These are phyloP conservation scores for Cheilinus undulatus DNA, from an alignment of 2,113 vertebrate genomes.

Conservation along the genomic window DNA sequence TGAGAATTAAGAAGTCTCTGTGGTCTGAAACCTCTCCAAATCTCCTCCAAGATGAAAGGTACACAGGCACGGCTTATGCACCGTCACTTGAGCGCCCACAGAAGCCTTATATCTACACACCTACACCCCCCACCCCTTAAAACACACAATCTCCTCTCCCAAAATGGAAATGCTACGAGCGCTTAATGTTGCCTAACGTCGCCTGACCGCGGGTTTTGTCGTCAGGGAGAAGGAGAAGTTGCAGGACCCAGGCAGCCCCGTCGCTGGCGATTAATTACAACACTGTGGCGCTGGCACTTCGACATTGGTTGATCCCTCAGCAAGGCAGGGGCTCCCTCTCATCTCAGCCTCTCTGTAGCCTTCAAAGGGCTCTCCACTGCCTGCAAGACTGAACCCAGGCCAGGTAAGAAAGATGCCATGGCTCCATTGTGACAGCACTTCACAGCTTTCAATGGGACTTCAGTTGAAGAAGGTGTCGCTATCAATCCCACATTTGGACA, in stretches of 20 bases:
- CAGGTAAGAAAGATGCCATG: slow-evolving; percentile 66
- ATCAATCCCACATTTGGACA: slow-evolving; percentile 24
- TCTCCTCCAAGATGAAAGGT: slow-evolving; percentile 98
- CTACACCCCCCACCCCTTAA: slow-evolving; percentile 58
- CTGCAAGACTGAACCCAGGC: slow-evolving; percentile 68
- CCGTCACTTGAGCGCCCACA: slow-evolving; percentile 84
- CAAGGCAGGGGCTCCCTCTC: slow-evolving; percentile 81
- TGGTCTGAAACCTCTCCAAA: slow-evolving; percentile 97
- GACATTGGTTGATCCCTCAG: slow-evolving; percentile 82
- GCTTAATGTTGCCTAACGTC: slow-evolving; percentile 94
- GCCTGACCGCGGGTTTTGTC: slow-evolving; percentile 92
- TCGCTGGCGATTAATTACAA: slow-evolving; percentile 94
- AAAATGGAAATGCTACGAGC: slow-evolving; percentile 86
- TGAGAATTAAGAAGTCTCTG: slow-evolving; percentile 99
- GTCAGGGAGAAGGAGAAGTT: slow-evolving; percentile 92
- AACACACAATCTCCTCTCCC: slow-evolving; percentile 39
- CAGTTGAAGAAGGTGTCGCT: slow-evolving; percentile 43
- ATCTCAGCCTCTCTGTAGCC: slow-evolving; percentile 83
- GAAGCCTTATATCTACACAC: slow-evolving; percentile 71
- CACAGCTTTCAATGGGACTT: slow-evolving; percentile 69
- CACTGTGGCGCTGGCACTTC: slow-evolving; percentile 84
- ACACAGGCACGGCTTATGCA: slow-evolving; percentile 89
- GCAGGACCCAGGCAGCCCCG: slow-evolving; percentile 85
- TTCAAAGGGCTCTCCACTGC: slow-evolving; percentile 85
- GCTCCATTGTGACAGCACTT: slow-evolving; percentile 64